Conservation (phyloP, 1,140 invertebrate species). For the Arctopsyche grandis region DNA sequence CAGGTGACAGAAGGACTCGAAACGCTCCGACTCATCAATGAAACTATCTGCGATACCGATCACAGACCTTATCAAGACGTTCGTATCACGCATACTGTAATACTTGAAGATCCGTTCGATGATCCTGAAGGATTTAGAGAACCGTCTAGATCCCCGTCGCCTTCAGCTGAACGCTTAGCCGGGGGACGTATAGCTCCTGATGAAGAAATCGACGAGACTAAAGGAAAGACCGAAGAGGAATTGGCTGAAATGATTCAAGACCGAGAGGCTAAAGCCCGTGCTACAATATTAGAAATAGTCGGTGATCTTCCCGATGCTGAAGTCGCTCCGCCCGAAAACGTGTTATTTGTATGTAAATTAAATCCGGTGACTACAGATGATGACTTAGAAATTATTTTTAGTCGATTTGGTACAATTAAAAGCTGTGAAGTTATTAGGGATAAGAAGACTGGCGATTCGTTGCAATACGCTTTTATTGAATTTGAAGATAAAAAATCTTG, state of each 20-base stretch:
- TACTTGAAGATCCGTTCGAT: conserved; percentile 96
- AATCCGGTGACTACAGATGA: conserved; percentile 99
- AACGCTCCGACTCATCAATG: conserved; percentile 89
- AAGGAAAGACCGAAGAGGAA: conserved; percentile 85
- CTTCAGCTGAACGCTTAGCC: conserved; percentile 79
- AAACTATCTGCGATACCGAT: conserved; percentile 91
- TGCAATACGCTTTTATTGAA: conserved; percentile 99
- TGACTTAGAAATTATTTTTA: conserved; percentile 98
- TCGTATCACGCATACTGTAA: conserved; percentile 95
- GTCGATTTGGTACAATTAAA: conserved; percentile 93
- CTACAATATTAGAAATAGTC: conserved; percentile 98
- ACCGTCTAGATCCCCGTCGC: conserved; percentile 88
- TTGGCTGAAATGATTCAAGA: conserved; percentile 89
- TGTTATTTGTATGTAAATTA: conserved; percentile 99
- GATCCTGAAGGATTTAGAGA: conserved; percentile 82
- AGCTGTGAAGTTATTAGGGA: conserved; percentile 98
- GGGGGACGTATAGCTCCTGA: conserved; percentile 93
- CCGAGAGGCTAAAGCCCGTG: conserved; percentile 94
- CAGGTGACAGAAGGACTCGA: conserved; percentile 95
- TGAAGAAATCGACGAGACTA: conserved; percentile 93
- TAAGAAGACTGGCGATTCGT: conserved; percentile 89
- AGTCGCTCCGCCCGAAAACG: conserved; percentile 98
- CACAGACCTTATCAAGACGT: conserved; percentile 96
- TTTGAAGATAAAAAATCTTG: conserved; percentile 95
- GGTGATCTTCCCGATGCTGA: conserved; percentile 98